phyloP scores from a whole-genome alignment of 2,797 vertebrate species.

The Sebastes minor region DNA sequence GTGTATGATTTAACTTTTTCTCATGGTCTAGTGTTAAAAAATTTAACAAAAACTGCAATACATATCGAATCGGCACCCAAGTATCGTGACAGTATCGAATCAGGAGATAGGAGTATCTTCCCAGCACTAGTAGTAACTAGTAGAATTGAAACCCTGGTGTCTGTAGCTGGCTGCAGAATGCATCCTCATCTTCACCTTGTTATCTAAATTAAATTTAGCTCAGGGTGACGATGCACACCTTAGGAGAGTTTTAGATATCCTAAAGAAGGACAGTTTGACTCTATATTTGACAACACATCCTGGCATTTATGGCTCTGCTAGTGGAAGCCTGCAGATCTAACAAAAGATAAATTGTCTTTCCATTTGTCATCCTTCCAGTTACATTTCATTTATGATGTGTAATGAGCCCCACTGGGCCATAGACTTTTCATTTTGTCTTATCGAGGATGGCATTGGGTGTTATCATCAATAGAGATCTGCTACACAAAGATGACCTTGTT shows the following conservation, averaged over 20 bases:
- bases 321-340: background rate
- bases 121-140: background rate
- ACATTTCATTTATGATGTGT: background rate
- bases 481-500: background rate
- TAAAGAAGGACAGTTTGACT: background rate
- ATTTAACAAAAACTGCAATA: no score
- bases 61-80: no score
- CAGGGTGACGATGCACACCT: background rate
- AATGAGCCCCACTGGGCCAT: background rate
- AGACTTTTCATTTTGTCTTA: background rate
- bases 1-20: no score
- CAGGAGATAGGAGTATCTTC: no score
- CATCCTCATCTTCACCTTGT: no score
- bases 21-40: no score
- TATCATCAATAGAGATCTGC: background rate
- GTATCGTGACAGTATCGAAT: no score
- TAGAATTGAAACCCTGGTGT: background rate
- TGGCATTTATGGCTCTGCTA: background rate
- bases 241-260: background rate
- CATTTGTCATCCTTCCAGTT: background rate
- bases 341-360: background rate
- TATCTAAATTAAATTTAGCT: no score
- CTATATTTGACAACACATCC: background rate
- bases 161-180: no score
- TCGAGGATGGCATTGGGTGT: background rate